Evolutionary conservation across 1,140 invertebrate species (phyloP).

Genomic region (Thaumatotibia leucotreta): DNA sequence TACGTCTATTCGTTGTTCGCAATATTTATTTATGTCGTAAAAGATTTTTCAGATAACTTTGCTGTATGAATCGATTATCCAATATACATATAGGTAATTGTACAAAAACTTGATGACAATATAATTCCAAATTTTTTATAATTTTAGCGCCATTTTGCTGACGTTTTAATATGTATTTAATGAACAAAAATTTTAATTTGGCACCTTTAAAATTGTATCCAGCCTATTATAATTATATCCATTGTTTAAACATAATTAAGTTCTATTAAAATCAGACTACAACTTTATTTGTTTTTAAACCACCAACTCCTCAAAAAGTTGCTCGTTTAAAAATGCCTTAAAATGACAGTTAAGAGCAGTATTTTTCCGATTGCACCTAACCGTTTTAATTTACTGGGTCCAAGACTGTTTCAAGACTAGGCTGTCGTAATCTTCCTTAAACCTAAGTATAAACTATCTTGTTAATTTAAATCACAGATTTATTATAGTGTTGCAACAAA

Average conservation of each 20-base stretch:
- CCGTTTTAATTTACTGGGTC: conserved; percentile 5
- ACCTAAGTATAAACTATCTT: conserved; percentile 23
- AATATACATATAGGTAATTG: no score
- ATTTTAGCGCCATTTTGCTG: no score
- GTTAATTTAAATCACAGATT: conserved; percentile 32
- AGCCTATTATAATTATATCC: background rate
- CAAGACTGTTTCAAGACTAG: conserved; percentile 3
- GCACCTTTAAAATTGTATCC: no score
- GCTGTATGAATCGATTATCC: no score
- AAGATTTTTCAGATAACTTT: no score
- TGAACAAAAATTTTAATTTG: no score
- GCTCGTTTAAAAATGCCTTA: background rate
- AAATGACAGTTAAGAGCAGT: background rate
- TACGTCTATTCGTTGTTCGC: no score
- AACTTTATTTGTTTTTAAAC: background rate
- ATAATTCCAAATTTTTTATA: no score
- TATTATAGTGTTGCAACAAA: conserved; percentile 44
- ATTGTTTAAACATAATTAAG: background rate
- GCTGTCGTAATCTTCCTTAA: conserved; percentile 16
- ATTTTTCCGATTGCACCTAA: conserved; percentile 1
- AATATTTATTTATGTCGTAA: no score
- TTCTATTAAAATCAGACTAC: background rate
- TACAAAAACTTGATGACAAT: no score
- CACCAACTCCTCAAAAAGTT: background rate
- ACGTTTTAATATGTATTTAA: no score